Conservation (phyloP, 2,888 invertebrate species). For the Smittia aterrima region DNA sequence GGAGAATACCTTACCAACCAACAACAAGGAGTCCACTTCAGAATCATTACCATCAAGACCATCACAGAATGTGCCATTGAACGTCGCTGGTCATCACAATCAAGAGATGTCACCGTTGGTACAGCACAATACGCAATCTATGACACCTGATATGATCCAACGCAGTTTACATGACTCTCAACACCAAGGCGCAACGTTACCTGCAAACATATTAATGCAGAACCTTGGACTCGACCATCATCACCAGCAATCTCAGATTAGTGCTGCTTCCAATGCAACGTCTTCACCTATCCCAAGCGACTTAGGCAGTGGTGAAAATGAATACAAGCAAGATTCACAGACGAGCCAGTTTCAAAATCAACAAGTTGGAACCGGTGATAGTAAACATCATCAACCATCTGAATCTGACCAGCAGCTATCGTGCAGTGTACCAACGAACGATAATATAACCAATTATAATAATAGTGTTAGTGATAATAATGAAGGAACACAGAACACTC, state of each 20-base stretch:
- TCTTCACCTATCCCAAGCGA: neutral
- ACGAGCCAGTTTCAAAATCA: constrained; percentile 24
- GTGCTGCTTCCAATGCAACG: constrained; percentile 1
- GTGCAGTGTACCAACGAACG: constrained; percentile 15
- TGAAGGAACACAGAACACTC: neutral
- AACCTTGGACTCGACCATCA: constrained; percentile 56
- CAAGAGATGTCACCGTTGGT: constrained; percentile 57
- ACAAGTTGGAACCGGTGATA: constrained; percentile 22
- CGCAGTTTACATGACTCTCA: constrained; percentile 52
- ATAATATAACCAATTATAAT: constrained; percentile 25
- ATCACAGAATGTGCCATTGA: constrained; percentile 56
- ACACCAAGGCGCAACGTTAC: constrained; percentile 46
- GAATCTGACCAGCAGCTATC: constrained; percentile 24
- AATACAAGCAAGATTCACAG: constrained; percentile 42
- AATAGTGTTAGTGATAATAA: constrained; percentile 23
- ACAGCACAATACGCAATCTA: constrained; percentile 57
- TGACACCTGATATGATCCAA: constrained; percentile 57
- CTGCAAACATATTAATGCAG: constrained; percentile 52
- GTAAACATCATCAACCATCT: neutral
- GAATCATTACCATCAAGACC: constrained; percentile 57
- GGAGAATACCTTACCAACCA: constrained; percentile 57
- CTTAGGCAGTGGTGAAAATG: neutral
- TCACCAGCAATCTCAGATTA: constrained; percentile 49
- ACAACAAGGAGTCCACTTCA: constrained; percentile 55
- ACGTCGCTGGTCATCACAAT: constrained; percentile 57